Conservation (phyloP, 2,113 vertebrate species). For the Phrynosoma platyrhinos region DNA sequence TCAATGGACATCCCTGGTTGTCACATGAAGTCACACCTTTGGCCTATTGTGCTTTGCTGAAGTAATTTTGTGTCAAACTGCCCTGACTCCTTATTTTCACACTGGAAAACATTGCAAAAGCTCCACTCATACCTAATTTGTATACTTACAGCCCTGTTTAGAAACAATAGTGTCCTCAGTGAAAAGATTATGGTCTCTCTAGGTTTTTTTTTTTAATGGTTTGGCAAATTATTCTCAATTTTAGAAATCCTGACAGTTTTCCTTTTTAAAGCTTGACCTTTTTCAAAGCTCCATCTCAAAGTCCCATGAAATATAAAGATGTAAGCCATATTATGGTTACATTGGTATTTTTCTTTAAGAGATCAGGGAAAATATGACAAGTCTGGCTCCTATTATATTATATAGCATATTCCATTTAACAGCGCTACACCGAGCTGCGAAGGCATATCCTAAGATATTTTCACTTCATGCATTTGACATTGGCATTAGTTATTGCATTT, state of each 20-base stretch:
- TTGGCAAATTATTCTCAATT: conserved; percentile 33
- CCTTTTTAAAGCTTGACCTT: conserved; percentile 69
- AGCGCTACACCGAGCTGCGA: conserved; percentile 67
- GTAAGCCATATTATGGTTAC: conserved; percentile 62
- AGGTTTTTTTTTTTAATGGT: background rate
- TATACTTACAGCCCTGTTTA: conserved; percentile 34
- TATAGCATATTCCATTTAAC: conserved; percentile 72
- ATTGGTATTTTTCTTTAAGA: conserved; percentile 66
- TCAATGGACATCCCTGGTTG: background rate
- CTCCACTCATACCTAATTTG: conserved; percentile 36
- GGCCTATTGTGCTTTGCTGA: conserved; percentile 13
- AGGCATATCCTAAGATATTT: conserved; percentile 77
- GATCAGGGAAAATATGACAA: conserved; percentile 72
- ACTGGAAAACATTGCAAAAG: background rate
- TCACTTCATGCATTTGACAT: conserved; percentile 75
- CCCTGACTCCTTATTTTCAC: conserved; percentile 8
- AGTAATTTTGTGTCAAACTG: conserved; percentile 31
- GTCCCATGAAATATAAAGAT: conserved; percentile 67
- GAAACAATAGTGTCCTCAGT: conserved; percentile 6
- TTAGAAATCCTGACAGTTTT: conserved; percentile 59
- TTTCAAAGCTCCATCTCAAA: conserved; percentile 66
- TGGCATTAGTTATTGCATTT: conserved; percentile 76
- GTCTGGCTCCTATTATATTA: conserved; percentile 70
- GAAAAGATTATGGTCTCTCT: conserved; percentile 21
- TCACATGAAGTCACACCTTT: conserved; percentile 15